phyloP scores from a whole-genome alignment of 2,113 vertebrate species.

The Aldabrachelys gigantea region DNA sequence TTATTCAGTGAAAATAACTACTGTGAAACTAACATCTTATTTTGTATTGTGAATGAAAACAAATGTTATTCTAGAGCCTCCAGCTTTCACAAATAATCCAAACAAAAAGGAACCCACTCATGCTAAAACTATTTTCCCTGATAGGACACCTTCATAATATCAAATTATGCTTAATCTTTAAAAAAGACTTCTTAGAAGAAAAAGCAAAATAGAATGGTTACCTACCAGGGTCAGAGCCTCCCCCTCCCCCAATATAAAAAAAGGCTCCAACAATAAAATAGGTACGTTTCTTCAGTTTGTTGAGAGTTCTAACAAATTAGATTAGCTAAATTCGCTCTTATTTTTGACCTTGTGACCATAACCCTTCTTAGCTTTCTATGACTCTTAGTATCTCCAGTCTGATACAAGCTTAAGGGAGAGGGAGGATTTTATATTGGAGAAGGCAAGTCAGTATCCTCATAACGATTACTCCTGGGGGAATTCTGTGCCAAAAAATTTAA shows the following conservation, averaged over 20 bases:
- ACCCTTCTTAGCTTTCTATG: background rate
- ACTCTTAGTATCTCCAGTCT: background rate
- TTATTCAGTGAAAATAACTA: background rate
- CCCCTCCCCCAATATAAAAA: background rate
- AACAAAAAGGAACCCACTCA: background rate
- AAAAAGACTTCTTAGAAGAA: background rate
- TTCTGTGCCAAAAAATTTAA: background rate
- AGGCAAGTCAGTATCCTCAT: background rate
- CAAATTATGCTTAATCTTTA: background rate
- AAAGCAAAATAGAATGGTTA: background rate
- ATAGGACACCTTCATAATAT: background rate
- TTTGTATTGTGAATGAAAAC: background rate
- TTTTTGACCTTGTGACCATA: background rate
- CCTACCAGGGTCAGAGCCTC: no score
- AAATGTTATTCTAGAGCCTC: background rate
- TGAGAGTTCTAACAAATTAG: background rate
- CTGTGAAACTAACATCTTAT: background rate
- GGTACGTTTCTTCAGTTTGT: background rate
- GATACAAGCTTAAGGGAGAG: background rate
- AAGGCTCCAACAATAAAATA: background rate
- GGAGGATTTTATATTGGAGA: background rate
- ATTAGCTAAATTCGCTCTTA: background rate
- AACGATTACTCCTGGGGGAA: background rate
- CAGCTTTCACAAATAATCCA: background rate
- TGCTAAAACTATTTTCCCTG: background rate